phyloP scores from a whole-genome alignment of 2,113 vertebrate genomes.

The Calcarius ornatus region DNA sequence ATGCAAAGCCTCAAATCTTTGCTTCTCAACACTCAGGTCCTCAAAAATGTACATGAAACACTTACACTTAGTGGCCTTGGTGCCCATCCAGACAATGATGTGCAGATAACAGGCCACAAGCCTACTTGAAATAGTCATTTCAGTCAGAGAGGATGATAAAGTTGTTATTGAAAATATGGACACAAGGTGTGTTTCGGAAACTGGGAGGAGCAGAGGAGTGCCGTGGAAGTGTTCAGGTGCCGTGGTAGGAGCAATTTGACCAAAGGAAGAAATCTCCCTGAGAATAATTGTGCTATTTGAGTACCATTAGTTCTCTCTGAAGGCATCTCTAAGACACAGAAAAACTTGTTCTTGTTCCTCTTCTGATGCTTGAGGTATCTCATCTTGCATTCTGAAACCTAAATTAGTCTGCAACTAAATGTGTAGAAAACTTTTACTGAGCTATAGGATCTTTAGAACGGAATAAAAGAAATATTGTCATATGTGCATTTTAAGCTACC shows the following conservation, averaged over 20 bases:
- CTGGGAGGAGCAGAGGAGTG: background rate
- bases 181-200: background rate
- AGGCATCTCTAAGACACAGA: background rate
- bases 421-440: background rate
- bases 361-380: background rate
- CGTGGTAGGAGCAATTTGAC: background rate
- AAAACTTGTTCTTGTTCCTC: background rate
- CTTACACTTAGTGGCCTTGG: background rate
- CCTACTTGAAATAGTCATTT: background rate
- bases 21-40: background rate
- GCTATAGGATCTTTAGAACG: background rate
- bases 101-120: background rate
- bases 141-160: background rate
- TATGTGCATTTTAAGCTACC: background rate
- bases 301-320: background rate
- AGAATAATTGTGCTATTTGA: background rate
- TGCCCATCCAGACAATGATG: rapidly evolving
- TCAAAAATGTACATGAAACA: rapidly evolving
- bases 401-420: background rate
- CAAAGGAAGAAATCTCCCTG: background rate
- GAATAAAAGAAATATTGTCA: background rate
- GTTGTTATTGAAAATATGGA: background rate
- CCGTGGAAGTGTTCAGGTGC: background rate
- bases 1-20: background rate
- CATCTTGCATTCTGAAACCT: background rate